Percentiles rank a stretch among this genome's conserved stretches.
These are phyloP conservation scores for Champsocephalus gunnari DNA, from an alignment of 2,797 vertebrate genomes.

Conservation along the genomic window DNA sequence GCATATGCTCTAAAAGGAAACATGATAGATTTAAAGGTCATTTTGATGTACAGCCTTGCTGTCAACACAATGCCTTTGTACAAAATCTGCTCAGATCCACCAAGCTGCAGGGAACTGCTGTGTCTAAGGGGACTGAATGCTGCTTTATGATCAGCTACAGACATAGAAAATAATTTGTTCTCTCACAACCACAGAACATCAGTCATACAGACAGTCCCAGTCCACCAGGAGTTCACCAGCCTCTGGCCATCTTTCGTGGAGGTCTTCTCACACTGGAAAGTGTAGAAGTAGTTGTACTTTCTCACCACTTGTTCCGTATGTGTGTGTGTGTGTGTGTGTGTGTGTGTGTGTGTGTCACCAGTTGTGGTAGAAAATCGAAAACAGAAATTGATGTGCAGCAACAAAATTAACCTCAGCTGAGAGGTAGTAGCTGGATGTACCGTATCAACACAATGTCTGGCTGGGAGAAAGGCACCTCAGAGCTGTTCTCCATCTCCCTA, in stretches of 20 bases:
- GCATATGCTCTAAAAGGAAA: neutral
- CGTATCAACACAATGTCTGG: neutral
- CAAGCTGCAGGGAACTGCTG: constrained; percentile 7
- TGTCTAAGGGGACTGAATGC: constrained; percentile 23
- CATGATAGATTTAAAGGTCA: constrained; percentile 10
- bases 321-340: constrained; percentile 12
- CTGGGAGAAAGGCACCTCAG: neutral
- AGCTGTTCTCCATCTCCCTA: neutral
- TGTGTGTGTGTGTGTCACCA: neutral
- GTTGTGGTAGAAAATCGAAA: constrained; percentile 48
- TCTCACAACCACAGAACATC: constrained; percentile 57
- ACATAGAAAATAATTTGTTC: constrained; percentile 72
- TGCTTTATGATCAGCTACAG: constrained; percentile 54
- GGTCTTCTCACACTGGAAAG: constrained; percentile 52
- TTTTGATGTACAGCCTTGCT: constrained; percentile 10
- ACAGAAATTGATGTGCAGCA: constrained; percentile 47
- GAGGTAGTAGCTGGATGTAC: constrained; percentile 20
- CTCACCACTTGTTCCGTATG: neutral
- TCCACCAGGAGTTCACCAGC: constrained; percentile 62
- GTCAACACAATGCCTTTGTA: constrained; percentile 30
- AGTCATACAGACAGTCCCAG: constrained; percentile 62
- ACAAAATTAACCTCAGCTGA: constrained; percentile 42
- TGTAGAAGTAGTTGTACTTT: constrained; percentile 56
- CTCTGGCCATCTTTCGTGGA: constrained; percentile 57
- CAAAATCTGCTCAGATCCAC: constrained; percentile 23